Evolutionary conservation across 2,888 invertebrate genomes (phyloP).

Genomic region (Pseudanteris insignis): DNA sequence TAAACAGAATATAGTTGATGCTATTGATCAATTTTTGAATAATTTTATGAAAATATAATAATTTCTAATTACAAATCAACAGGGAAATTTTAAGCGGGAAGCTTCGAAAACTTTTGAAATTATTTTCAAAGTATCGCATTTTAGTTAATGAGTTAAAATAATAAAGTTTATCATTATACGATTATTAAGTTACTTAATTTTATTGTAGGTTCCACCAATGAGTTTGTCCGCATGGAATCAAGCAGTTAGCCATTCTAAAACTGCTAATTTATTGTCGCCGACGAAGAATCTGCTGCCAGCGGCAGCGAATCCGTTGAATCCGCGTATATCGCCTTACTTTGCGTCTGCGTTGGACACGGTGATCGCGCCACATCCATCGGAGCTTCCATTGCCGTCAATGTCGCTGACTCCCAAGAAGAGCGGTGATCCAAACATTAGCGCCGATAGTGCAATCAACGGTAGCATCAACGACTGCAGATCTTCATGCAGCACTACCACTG

Average conservation of each 20-base stretch:
- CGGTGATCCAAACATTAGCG: constrained; percentile 22
- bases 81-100: too few species aligned
- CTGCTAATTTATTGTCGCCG: constrained; percentile 58
- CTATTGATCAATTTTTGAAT: too few species aligned
- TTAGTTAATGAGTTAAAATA: too few species aligned
- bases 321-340: constrained; percentile 59
- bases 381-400: constrained; percentile 61
- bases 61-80: too few species aligned
- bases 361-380: constrained; percentile 64
- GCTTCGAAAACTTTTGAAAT: too few species aligned
- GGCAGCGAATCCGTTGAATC: constrained; percentile 60
- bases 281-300: constrained; percentile 60
- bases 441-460: constrained; percentile 47
- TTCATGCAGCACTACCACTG: constrained; percentile 45
- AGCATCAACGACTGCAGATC: constrained; percentile 34
- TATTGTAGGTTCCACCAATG: constrained; percentile 56
- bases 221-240: constrained; percentile 57
- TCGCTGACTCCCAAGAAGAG: constrained; percentile 57
- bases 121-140: too few species aligned
- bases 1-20: too few species aligned
- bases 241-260: constrained; percentile 48
- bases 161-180: too few species aligned
- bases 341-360: constrained; percentile 44
- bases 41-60: too few species aligned
- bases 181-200: constrained; percentile 1